Conservation (phyloP, 2,888 invertebrate genomes). For the Brachyptera putata region DNA sequence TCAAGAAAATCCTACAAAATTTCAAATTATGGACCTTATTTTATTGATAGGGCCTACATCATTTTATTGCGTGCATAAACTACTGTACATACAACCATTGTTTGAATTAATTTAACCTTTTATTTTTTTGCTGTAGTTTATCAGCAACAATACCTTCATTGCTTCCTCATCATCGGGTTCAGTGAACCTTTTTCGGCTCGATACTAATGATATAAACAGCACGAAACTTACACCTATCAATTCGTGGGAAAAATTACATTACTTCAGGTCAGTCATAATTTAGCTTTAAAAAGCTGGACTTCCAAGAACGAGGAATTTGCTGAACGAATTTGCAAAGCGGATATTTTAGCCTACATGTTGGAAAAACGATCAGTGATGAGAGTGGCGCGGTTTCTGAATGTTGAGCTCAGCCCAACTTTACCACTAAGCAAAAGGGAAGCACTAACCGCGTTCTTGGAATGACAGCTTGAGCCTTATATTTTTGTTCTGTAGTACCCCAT, state of each 20-base stretch:
- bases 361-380: too few species aligned
- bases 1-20: not conserved
- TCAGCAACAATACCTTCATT: conserved; percentile 62
- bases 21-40: too few species aligned
- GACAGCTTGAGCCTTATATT: too few species aligned
- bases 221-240: conserved; percentile 56
- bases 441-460: too few species aligned
- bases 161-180: conserved; percentile 58
- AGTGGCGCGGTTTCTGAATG: too few species aligned
- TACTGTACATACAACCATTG: not conserved
- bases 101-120: conserved; percentile 25
- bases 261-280: conserved; percentile 47
- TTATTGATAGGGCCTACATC: too few species aligned
- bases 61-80: not conserved
- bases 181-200: conserved; percentile 61
- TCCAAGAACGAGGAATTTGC: too few species aligned
- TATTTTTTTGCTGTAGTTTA: conserved; percentile 53
- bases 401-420: too few species aligned
- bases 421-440: too few species aligned
- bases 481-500: too few species aligned
- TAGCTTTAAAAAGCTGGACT: not conserved
- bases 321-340: too few species aligned
- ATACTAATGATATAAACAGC: conserved; percentile 49
- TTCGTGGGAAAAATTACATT: conserved; percentile 65
- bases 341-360: not conserved